A percentile compares a stretch with the other conserved stretches of the same genome.
Conservation (phyloP, 2,888 invertebrate genomes). For the Lumbricus terrestris region DNA sequence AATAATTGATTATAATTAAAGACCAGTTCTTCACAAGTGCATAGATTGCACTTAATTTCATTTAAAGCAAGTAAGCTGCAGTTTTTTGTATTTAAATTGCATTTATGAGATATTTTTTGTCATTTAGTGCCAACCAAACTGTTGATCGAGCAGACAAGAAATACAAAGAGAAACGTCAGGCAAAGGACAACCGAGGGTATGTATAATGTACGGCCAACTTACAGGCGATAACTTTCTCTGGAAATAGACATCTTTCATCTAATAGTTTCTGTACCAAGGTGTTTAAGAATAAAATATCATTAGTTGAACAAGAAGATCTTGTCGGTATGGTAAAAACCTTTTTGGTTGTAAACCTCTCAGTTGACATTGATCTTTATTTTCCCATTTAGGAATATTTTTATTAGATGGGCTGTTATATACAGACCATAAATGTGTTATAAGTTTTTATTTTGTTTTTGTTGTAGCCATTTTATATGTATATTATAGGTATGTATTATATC, state of each 20-base stretch:
- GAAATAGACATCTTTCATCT: not conserved
- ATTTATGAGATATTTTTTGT: not conserved
- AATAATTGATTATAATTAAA: not conserved
- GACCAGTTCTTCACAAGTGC: not conserved
- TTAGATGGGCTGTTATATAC: too few species aligned
- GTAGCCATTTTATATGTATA: too few species aligned
- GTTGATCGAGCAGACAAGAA: conserved; percentile 12
- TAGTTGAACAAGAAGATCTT: not conserved
- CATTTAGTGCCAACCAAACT: not conserved
- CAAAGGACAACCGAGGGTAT: conserved; percentile 11
- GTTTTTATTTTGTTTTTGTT: too few species aligned
- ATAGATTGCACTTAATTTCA: not conserved
- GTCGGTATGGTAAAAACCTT: too few species aligned
- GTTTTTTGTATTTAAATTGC: not conserved
- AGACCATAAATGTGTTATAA: too few species aligned
- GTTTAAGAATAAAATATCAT: not conserved
- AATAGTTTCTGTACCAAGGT: not conserved
- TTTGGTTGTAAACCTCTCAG: too few species aligned
- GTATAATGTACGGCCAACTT: not conserved
- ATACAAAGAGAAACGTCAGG: conserved; percentile 8
- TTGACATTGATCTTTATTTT: too few species aligned
- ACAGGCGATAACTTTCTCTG: not conserved
- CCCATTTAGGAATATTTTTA: too few species aligned
- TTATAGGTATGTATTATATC: too few species aligned
- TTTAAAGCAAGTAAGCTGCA: not conserved